phyloP scores from a whole-genome alignment of 2,113 vertebrate genomes.

The Neoarius graeffei region DNA sequence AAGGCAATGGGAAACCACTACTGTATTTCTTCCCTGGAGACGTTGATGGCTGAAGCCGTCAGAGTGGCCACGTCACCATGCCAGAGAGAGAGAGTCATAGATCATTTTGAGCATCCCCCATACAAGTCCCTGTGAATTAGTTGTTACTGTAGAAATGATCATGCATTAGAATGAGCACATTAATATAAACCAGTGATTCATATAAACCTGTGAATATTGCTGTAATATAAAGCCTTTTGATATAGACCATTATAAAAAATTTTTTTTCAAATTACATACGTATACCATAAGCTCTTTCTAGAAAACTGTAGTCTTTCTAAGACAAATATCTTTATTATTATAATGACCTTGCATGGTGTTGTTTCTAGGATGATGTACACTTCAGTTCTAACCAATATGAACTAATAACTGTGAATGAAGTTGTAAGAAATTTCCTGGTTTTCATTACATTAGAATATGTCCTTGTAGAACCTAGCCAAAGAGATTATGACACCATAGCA shows the following conservation, averaged over 20 bases:
- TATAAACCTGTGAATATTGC: background rate
- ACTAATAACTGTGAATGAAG: background rate
- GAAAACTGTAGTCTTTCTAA: background rate
- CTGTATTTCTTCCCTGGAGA: no score
- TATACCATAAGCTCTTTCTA: background rate
- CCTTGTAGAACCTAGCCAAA: background rate
- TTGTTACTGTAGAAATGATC: background rate
- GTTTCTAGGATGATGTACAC: background rate
- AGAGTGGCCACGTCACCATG: no score
- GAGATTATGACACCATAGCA: background rate
- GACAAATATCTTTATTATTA: background rate
- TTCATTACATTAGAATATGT: slow-evolving; percentile 9
- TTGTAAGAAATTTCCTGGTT: background rate
- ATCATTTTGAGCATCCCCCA: background rate
- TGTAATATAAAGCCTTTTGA: background rate
- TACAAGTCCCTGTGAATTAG: background rate
- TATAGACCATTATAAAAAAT: background rate
- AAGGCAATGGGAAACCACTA: no score
- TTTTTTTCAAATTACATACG: background rate
- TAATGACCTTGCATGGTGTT: background rate
- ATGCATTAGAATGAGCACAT: background rate
- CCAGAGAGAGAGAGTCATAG: background rate
- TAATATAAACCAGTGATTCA: background rate
- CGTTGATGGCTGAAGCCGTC: no score
- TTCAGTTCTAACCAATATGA: background rate